These are phyloP conservation scores for Pseudopipra pipra DNA, from an alignment of 2,113 vertebrate genomes.

Conservation along the genomic window DNA sequence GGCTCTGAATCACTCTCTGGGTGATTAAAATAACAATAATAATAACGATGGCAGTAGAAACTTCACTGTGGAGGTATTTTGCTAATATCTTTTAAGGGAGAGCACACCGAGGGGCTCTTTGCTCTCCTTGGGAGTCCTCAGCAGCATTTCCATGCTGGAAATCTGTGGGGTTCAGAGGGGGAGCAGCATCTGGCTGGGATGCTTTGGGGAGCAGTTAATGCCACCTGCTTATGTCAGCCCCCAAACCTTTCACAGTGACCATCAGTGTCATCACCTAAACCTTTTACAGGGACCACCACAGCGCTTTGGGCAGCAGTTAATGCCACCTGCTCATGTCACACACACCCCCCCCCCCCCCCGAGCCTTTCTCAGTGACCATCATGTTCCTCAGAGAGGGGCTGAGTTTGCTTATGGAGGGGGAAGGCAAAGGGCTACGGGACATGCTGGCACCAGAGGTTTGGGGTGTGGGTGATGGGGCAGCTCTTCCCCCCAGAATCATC, in stretches of 20 bases:
- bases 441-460: rapidly evolving
- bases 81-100: neutral
- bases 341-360: too few relatives aligned
- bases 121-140: neutral
- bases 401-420: neutral
- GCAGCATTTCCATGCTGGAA: neutral
- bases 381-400: neutral
- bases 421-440: rapidly evolving
- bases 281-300: too few relatives aligned
- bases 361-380: neutral
- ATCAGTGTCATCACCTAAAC: too few relatives aligned
- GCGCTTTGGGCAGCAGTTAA: neutral
- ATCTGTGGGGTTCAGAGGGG: rapidly evolving
- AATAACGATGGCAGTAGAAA: neutral
- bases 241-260: too few relatives aligned
- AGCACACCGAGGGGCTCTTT: rapidly evolving
- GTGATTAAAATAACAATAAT: neutral
- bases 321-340: neutral
- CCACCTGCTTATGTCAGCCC: neutral
- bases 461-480: rapidly evolving
- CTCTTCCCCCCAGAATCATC: neutral
- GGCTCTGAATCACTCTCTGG: neutral
- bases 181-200: neutral
- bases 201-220: neutral
- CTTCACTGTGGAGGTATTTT: neutral